Evolutionary conservation across 2,888 invertebrate genomes (phyloP).

Genomic region (Candidula unifasciata): DNA sequence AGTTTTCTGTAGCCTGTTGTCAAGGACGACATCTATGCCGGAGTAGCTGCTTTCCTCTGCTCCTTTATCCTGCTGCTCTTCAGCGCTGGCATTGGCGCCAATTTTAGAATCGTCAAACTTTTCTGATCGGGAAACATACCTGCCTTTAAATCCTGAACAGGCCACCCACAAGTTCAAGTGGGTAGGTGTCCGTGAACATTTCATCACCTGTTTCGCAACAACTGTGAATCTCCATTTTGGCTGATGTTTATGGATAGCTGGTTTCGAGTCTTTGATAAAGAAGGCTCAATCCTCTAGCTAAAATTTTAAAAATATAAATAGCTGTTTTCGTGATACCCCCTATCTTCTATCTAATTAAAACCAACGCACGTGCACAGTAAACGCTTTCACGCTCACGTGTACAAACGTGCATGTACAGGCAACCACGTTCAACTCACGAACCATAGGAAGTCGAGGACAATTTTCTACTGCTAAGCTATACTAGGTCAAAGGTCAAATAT

Average conservation of each 20-base stretch:
- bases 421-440: no score
- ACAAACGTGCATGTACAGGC: no score
- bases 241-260: conserved; percentile 34
- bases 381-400: no score
- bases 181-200: conserved; percentile 98
- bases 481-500: no score
- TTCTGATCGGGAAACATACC: conserved; percentile 58
- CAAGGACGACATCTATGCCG: conserved; percentile 95
- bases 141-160: conserved; percentile 93
- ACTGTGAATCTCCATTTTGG: conserved; percentile 45
- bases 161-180: conserved; percentile 93
- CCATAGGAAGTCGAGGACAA: no score
- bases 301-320: no score
- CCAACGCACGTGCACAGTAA: no score
- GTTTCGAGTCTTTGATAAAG: not conserved
- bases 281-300: not conserved
- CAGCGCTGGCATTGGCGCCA: conserved; percentile 96
- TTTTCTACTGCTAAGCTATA: no score
- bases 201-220: conserved; percentile 83
- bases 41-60: conserved; percentile 86
- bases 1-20: conserved; percentile 91
- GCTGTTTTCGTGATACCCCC: no score
- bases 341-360: no score
- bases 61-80: conserved; percentile 82
- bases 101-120: conserved; percentile 80